Evolutionary conservation across 2,797 vertebrate species (phyloP).

Genomic region (Sebastolobus altivelis): DNA sequence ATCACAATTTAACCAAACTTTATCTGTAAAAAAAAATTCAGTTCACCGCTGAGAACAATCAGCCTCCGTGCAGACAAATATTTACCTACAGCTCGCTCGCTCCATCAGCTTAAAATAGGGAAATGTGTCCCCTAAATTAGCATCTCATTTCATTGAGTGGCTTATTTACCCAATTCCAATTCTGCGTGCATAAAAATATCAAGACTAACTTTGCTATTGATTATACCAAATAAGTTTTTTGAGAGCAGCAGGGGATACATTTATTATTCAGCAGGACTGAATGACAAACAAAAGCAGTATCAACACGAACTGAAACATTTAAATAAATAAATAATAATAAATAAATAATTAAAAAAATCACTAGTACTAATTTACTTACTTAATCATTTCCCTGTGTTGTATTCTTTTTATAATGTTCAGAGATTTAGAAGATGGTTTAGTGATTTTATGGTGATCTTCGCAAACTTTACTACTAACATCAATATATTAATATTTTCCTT

Average conservation of each 20-base stretch:
- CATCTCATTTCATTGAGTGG: conserved; percentile 5
- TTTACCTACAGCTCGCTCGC: not conserved
- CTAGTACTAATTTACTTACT: not conserved
- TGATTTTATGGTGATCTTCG: not conserved
- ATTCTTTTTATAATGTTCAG: not conserved
- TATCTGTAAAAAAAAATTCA: not conserved
- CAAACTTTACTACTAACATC: not conserved
- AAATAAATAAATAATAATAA: not conserved
- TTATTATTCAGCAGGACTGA: not conserved
- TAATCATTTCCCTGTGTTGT: not conserved
- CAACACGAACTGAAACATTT: not conserved
- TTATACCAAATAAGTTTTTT: not conserved
- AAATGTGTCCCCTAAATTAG: not conserved
- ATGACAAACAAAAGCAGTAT: not conserved
- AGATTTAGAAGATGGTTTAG: not conserved
- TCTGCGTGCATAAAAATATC: not conserved
- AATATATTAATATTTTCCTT: not conserved
- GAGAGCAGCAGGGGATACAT: conserved; percentile 16
- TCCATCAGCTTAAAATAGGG: not conserved
- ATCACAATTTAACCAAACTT: not conserved
- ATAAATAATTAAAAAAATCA: not conserved
- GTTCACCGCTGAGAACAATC: conserved; percentile 9
- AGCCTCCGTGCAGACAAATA: not conserved
- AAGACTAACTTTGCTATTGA: not conserved
- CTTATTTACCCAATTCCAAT: conserved; percentile 8